Evolutionary conservation across 2,113 vertebrate species (phyloP).

Genomic region (Zapornia atra): DNA sequence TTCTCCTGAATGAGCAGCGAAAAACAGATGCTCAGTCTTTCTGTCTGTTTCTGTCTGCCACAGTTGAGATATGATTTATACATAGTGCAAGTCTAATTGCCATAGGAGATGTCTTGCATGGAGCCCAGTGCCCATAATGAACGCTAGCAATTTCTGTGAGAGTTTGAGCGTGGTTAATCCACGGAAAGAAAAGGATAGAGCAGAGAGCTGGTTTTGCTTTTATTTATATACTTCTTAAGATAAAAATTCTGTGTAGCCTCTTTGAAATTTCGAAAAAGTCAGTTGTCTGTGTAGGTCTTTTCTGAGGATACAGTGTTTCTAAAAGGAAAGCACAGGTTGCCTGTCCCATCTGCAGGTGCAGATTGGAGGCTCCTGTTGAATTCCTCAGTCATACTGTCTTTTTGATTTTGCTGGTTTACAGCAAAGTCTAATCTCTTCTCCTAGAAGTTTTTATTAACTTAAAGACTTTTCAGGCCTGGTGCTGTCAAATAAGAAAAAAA

Average conservation of each 20-base stretch:
- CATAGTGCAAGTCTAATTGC: background rate
- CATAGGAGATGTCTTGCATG: background rate
- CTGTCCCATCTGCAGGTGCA: background rate
- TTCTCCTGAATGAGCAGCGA: background rate
- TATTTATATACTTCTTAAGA: background rate
- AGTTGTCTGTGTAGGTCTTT: background rate
- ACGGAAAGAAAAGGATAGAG: background rate
- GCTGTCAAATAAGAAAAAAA: background rate
- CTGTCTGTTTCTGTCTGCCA: background rate
- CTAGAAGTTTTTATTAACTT: background rate
- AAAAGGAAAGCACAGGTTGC: background rate
- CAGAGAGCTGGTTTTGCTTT: background rate
- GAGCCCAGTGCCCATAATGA: background rate
- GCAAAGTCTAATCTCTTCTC: slow-evolving; percentile 5
- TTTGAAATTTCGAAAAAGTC: slow-evolving; percentile 2
- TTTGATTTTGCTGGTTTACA: background rate
- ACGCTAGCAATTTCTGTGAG: background rate
- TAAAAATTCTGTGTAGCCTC: background rate
- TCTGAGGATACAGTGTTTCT: background rate
- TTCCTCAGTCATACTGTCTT: background rate
- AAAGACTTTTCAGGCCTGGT: background rate
- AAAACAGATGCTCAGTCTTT: background rate
- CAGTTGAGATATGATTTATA: background rate
- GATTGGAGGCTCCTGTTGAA: background rate
- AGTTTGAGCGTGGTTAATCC: background rate